phyloP scores from a whole-genome alignment of 2,888 invertebrate genomes.

The Linnaemya vulpina region DNA sequence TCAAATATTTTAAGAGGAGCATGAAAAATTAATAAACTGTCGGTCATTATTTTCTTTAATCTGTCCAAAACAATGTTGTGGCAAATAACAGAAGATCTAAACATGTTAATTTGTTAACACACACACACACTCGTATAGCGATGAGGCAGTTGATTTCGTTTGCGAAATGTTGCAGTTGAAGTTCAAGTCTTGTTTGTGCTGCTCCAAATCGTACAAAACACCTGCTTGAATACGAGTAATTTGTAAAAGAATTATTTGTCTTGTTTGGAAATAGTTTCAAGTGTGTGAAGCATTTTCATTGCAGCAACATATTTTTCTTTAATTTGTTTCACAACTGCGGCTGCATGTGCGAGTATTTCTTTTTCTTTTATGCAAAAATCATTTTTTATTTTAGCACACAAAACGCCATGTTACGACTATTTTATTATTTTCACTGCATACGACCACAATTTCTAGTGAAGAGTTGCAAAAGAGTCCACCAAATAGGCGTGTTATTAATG shows the following conservation, averaged over 20 bases:
- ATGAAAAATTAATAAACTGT: no score
- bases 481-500: constrained; percentile 41
- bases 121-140: no score
- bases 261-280: background rate
- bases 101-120: no score
- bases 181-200: constrained; percentile 21
- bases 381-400: constrained; percentile 4
- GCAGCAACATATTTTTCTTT: background rate
- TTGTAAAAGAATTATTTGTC: constrained; percentile 14
- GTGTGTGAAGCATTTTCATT: constrained; percentile 22
- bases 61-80: no score
- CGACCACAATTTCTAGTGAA: constrained; percentile 21
- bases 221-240: constrained; percentile 9
- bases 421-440: constrained; percentile 10
- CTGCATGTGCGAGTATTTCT: background rate
- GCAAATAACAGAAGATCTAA: no score
- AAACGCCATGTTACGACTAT: background rate
- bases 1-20: no score
- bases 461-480: background rate
- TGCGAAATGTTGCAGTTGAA: constrained; percentile 6
- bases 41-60: no score
- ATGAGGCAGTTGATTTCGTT: background rate
- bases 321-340: constrained; percentile 1
- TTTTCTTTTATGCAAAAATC: background rate
- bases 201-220: constrained; percentile 13